Evolutionary conservation across 92 coral and sea anemone species (phyloP), one percentile per base, ranked within the genome.

Genomic region (Scolanthus callimorphus): DNA sequence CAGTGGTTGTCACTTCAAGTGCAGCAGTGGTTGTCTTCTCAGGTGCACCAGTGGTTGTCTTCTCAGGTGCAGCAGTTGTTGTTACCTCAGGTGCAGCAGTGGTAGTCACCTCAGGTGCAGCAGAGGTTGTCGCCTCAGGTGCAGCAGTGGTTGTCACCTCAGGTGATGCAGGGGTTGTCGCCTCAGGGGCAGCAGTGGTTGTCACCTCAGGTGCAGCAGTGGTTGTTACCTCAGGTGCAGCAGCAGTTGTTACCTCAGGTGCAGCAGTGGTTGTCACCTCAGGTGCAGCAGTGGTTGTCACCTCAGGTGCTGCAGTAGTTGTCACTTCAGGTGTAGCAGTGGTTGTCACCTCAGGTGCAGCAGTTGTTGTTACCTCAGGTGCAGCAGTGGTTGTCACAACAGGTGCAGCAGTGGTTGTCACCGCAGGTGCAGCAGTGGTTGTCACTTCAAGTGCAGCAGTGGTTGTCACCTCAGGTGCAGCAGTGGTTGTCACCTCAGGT

Each of bases 131-230:
- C 8, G 17, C 43, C 53, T 39, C 58, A 51, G 58, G 58, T 51
- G 58, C 58, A 20, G 58, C 46, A 19, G 67, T 60, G 19, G 52
- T 46, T n/a, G n/a, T n/a, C n/a, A n/a, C n/a, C 41, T 34, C 52
- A 10, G 52, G 52, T 46, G 52, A 9, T 46, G 4, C 52, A 10
- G 41, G 6, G 15, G 52, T 46, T n/a, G n/a, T n/a, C n/a, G n/a
- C n/a, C 21, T 46, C 53, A 46, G 52, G 52, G 8, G 52, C 52
- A 9, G 22, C 52, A 10, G 52, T 46, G 12, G 52, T 34, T n/a
- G n/a, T n/a, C n/a, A n/a, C n/a, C 41, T 34, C 52, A 10, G 52
- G 52, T 46, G 52, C 52, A 6, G 4, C 52, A 10, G 41, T 34
- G 15, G 52, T 46, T n/a, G n/a, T n/a, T n/a, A n/a, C n/a, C 17